phyloP scores from a whole-genome alignment of 2,888 invertebrate species.

The Blastobasis adustella region DNA sequence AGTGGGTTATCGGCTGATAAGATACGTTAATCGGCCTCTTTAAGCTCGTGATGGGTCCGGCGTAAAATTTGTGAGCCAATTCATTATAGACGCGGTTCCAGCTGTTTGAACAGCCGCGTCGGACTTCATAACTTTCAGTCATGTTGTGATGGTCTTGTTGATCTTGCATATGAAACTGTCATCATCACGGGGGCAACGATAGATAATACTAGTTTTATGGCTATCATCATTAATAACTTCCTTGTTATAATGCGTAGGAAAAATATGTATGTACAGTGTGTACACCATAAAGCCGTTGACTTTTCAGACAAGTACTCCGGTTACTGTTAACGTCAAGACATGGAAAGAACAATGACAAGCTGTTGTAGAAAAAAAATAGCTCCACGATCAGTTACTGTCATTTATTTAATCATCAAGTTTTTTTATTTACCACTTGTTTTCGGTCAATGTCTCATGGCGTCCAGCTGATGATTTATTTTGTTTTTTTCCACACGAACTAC shows the following conservation, averaged over 20 bases:
- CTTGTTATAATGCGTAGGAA: too few relatives aligned
- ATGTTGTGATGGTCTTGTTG: not conserved
- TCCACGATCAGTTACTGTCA: conserved; percentile 41
- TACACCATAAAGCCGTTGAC: too few relatives aligned
- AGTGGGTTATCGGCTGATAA: conserved; percentile 37
- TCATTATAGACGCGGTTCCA: conserved; percentile 14
- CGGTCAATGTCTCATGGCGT: conserved; percentile 46
- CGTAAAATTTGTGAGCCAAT: conserved; percentile 25
- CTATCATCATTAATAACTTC: too few relatives aligned
- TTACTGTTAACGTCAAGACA: too few relatives aligned
- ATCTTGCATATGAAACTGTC: not conserved
- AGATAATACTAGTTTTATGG: too few relatives aligned
- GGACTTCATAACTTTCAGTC: conserved; percentile 14
- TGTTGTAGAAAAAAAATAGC: conserved; percentile 75
- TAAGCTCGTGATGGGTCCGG: conserved; percentile 26
- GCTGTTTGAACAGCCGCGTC: conserved; percentile 27
- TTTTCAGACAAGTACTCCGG: too few relatives aligned
- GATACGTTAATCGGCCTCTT: conserved; percentile 24
- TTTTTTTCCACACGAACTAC: conserved; percentile 22
- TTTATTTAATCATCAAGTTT: conserved; percentile 37
- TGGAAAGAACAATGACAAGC: conserved; percentile 19
- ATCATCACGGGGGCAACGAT: too few relatives aligned
- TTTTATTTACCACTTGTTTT: conserved; percentile 38
- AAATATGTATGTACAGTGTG: too few relatives aligned
- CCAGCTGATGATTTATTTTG: conserved; percentile 3